Evolutionary conservation across 2,797 vertebrate species (phyloP).

Genomic region (Gymnothorax javanicus): DNA sequence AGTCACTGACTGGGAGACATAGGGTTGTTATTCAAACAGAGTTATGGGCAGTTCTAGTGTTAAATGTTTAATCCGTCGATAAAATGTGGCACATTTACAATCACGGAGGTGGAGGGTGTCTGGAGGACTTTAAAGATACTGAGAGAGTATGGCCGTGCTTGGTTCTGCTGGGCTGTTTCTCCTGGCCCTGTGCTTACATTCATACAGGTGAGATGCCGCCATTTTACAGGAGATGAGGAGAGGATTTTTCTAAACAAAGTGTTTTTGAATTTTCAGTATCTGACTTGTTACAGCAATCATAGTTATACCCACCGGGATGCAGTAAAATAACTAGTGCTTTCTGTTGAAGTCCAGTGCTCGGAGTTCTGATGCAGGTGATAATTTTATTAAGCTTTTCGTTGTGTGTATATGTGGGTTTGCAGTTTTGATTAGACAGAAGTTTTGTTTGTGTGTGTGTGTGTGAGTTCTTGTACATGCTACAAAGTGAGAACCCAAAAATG

Average conservation of each 20-base stretch:
- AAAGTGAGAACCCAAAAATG: too few relatives aligned
- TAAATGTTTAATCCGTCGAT: too few relatives aligned
- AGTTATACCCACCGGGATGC: background rate
- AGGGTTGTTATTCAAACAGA: too few relatives aligned
- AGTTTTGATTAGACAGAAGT: background rate
- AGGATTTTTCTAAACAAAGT: background rate
- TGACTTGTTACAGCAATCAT: background rate
- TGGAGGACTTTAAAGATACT: background rate
- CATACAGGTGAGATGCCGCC: conserved; percentile 39
- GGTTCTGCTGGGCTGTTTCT: background rate
- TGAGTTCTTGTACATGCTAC: background rate
- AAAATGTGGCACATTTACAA: too few relatives aligned
- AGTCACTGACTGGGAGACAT: too few relatives aligned
- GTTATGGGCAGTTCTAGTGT: too few relatives aligned
- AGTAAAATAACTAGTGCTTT: background rate
- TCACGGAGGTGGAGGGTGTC: background rate
- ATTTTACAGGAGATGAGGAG: background rate
- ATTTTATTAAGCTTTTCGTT: too few relatives aligned
- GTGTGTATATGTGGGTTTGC: background rate
- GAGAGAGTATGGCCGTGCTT: background rate
- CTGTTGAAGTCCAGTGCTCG: background rate
- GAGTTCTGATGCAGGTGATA: too few relatives aligned
- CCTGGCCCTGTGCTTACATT: conserved; percentile 33
- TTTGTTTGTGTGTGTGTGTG: background rate
- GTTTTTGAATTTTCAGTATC: background rate